Evolutionary conservation across 2,888 invertebrate genomes (phyloP).

Genomic region (Perizoma flavofasciatum): DNA sequence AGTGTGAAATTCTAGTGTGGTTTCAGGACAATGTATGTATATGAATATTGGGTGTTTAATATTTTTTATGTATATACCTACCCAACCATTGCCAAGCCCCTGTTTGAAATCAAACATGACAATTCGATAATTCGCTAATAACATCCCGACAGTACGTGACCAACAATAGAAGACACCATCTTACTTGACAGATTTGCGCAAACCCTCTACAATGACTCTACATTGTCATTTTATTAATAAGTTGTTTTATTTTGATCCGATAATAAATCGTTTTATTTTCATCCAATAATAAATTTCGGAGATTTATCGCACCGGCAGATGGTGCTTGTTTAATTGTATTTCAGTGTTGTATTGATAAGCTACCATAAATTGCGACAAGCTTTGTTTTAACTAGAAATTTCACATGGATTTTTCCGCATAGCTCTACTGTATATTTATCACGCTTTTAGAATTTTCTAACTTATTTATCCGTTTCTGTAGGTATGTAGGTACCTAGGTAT

Average conservation of each 20-base stretch:
- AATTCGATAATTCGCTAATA: constrained; percentile 59
- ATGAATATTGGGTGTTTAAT: no score
- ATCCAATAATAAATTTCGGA: constrained; percentile 28
- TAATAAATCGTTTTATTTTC: constrained; percentile 27
- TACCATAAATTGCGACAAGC: constrained; percentile 10
- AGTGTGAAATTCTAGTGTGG: no score
- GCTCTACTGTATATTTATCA: no score
- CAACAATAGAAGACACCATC: constrained; percentile 33
- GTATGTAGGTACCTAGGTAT: no score
- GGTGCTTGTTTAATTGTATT: constrained; percentile 27
- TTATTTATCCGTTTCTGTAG: no score
- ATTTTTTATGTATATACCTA: no score
- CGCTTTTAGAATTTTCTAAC: no score
- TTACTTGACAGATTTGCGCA: constrained; percentile 36
- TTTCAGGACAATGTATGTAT: no score
- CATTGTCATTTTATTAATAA: constrained; percentile 23
- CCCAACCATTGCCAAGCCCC: no score
- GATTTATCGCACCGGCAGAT: constrained; percentile 34
- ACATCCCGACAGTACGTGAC: constrained; percentile 40
- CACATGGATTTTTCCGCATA: background rate
- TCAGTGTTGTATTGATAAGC: constrained; percentile 22
- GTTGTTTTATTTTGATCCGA: constrained; percentile 27
- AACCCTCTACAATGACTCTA: constrained; percentile 20
- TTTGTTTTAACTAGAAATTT: background rate
- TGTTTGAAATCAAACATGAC: constrained; percentile 34